Conservation (phyloP, 2,113 vertebrate species). For the Cyprinodon variegatus region DNA sequence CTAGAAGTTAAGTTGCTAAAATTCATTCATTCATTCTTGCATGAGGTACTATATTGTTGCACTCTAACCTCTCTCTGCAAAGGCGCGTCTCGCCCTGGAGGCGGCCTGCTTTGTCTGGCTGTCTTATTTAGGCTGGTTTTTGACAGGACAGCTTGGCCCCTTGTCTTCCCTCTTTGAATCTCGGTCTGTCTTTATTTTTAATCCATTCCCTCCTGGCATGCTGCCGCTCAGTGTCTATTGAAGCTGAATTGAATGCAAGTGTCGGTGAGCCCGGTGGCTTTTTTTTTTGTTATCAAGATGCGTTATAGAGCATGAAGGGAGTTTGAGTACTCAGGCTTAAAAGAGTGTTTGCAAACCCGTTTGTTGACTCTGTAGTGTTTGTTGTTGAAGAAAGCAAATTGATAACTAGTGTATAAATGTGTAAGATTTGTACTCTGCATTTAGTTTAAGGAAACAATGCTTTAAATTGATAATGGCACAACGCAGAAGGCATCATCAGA, state of each 20-base stretch:
- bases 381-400: background rate
- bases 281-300: constrained; percentile 62
- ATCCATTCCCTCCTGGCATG: constrained; percentile 72
- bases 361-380: constrained; percentile 10
- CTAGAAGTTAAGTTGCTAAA: constrained; percentile 47
- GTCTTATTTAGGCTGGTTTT: constrained; percentile 62
- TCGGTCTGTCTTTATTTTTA: constrained; percentile 63
- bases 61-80: constrained; percentile 56
- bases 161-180: constrained; percentile 28
- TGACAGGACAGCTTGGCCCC: constrained; percentile 59
- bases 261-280: constrained; percentile 60
- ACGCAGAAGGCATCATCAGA: constrained; percentile 14
- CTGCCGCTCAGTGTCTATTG: constrained; percentile 61
- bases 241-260: constrained; percentile 74
- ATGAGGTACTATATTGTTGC: constrained; percentile 26
- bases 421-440: constrained; percentile 5
- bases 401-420: background rate
- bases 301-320: constrained; percentile 58
- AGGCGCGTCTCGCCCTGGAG: constrained; percentile 42
- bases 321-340: constrained; percentile 26
- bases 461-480: constrained; percentile 23
- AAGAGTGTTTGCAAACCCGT: constrained; percentile 13
- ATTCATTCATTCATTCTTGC: constrained; percentile 40
- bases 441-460: constrained; percentile 31
- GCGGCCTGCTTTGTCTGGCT: constrained; percentile 53